These are phyloP conservation scores for Tachuris rubrigastra DNA, from an alignment of 2,113 vertebrate genomes.

Conservation along the genomic window DNA sequence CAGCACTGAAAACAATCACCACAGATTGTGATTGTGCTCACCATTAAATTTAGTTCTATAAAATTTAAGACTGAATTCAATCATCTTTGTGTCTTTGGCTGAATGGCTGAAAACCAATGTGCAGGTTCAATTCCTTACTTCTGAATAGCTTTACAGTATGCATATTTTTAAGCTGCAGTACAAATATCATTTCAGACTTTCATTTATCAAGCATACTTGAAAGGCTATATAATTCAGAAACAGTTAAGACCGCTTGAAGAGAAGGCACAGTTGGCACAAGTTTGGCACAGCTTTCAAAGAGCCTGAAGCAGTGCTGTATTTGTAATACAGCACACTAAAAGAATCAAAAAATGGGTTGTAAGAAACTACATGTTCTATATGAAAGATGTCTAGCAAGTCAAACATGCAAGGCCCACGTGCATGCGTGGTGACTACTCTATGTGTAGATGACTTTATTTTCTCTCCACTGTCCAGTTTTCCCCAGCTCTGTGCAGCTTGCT, in stretches of 20 bases:
- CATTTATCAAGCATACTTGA: conserved; percentile 48
- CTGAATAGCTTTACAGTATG: conserved; percentile 41
- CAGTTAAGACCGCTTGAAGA: conserved; percentile 39
- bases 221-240: conserved; percentile 34
- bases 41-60: conserved; percentile 71
- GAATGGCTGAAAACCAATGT: conserved; percentile 45
- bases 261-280: conserved; percentile 30
- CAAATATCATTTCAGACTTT: conserved; percentile 54
- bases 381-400: background rate
- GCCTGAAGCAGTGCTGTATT: background rate
- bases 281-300: background rate
- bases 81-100: conserved; percentile 67
- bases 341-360: background rate
- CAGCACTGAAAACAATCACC: conserved; percentile 76
- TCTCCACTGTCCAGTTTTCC: background rate
- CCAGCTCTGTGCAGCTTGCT: background rate
- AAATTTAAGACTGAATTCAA: conserved; percentile 70
- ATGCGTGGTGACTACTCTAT: background rate
- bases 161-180: conserved; percentile 56
- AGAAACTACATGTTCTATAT: background rate
- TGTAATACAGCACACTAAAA: background rate
- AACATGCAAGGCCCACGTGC: background rate
- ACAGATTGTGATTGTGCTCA: conserved; percentile 53
- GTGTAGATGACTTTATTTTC: background rate
- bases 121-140: conserved; percentile 36